These are phyloP conservation scores for Drosophila varians DNA, from an alignment of 1,140 invertebrate species.

Conservation along the genomic window DNA sequence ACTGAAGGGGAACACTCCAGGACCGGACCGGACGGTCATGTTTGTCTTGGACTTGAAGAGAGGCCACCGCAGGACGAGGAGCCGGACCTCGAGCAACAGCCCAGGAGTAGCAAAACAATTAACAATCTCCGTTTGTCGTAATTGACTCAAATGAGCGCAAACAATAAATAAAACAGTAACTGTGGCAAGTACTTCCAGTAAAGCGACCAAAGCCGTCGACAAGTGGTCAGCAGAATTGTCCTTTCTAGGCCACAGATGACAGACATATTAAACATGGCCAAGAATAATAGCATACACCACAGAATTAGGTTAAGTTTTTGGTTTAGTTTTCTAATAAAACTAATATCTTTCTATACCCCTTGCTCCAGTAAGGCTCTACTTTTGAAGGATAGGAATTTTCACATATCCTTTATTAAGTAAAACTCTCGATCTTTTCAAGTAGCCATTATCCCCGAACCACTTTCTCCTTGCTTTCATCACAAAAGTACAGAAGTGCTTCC, in stretches of 20 bases:
- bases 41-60: constrained; percentile 66
- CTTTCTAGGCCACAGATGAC: constrained; percentile 5
- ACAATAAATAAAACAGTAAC: constrained; percentile 78
- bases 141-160: constrained; percentile 79
- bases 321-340: no score
- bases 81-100: constrained; percentile 2
- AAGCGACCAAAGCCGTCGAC: constrained; percentile 48
- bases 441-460: background rate
- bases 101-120: constrained; percentile 65
- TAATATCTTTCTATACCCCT: no score
- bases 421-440: background rate
- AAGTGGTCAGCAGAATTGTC: constrained; percentile 7
- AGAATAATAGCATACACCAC: background rate
- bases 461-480: background rate
- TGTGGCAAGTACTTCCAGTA: constrained; percentile 10
- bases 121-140: constrained; percentile 76
- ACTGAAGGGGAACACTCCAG: constrained; percentile 19
- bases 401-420: background rate
- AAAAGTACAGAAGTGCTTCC: background rate
- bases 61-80: constrained; percentile 3
- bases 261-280: background rate
- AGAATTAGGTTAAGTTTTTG: no score
- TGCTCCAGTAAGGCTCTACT: no score
- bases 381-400: background rate
- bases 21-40: constrained; percentile 36